Percentiles rank a stretch among this genome's conserved stretches.
phyloP scores from a whole-genome alignment of 2,113 vertebrate genomes.

The Amphilophus citrinellus region DNA sequence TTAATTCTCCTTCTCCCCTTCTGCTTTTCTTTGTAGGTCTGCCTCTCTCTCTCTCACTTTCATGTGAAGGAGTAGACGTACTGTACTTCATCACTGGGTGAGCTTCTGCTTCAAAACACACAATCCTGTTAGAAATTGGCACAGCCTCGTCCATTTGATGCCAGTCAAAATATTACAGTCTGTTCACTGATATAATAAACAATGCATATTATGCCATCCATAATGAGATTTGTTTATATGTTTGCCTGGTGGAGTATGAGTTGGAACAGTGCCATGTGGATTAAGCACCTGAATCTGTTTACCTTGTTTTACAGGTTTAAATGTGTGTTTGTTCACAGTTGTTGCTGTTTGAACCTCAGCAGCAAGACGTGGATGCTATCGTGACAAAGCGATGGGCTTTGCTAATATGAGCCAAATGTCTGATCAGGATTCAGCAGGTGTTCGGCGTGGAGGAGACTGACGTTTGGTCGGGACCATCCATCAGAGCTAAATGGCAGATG shows the following conservation, averaged over 20 bases:
- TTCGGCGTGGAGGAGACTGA: slow-evolving; percentile 58
- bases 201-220: slow-evolving; percentile 33
- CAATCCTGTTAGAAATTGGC: slow-evolving; percentile 80
- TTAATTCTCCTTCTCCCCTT: slow-evolving; percentile 8
- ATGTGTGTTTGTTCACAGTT: neutral
- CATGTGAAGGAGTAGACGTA: slow-evolving; percentile 50
- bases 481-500: slow-evolving; percentile 84
- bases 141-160: slow-evolving; percentile 54
- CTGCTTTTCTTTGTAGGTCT: slow-evolving; percentile 17
- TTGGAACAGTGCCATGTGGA: slow-evolving; percentile 40
- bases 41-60: neutral
- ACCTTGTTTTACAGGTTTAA: slow-evolving; percentile 21
- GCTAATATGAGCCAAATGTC: slow-evolving; percentile 60
- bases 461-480: slow-evolving; percentile 75
- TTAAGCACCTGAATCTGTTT: slow-evolving; percentile 47
- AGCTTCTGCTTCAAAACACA: slow-evolving; percentile 77
- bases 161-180: slow-evolving; percentile 73
- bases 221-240: slow-evolving; percentile 59
- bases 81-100: slow-evolving; percentile 59
- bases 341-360: slow-evolving; percentile 36
- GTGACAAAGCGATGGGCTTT: slow-evolving; percentile 57
- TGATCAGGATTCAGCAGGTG: slow-evolving; percentile 79
- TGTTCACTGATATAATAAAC: slow-evolving; percentile 63
- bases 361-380: slow-evolving; percentile 31
- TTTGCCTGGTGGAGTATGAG: slow-evolving; percentile 34